Percentiles rank a stretch among this genome's conserved stretches.
Evolutionary conservation across 2,888 invertebrate species (phyloP).

Genomic region (Nephrotoma guestfalica): DNA sequence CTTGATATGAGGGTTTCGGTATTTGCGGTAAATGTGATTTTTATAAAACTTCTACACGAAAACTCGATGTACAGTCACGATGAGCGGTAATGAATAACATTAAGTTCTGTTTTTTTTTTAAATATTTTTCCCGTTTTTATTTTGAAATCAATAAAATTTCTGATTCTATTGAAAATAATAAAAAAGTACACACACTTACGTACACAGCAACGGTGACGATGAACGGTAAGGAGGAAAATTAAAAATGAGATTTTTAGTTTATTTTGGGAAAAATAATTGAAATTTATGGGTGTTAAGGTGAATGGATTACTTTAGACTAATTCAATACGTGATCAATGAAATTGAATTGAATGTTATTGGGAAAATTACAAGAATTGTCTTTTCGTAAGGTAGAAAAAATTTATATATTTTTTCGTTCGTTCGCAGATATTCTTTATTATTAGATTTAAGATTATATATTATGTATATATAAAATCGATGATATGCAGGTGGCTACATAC

Average conservation of each 20-base stretch:
- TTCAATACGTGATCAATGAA: background rate
- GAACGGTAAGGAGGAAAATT: background rate
- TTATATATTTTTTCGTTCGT: background rate
- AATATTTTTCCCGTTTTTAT: background rate
- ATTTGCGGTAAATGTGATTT: background rate
- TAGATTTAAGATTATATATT: background rate
- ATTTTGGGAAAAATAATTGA: slow-evolving; percentile 7
- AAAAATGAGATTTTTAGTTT: background rate
- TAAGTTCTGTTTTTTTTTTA: background rate
- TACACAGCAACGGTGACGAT: background rate
- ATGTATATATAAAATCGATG: background rate
- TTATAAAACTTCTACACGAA: background rate
- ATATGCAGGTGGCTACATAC: background rate
- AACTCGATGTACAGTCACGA: background rate
- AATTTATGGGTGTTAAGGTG: slow-evolving; percentile 1
- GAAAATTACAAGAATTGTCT: background rate
- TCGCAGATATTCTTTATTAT: background rate
- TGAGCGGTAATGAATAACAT: background rate
- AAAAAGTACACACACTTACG: background rate
- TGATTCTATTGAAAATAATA: background rate
- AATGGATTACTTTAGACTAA: background rate
- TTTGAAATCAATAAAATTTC: background rate
- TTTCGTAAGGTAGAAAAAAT: background rate
- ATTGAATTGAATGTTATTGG: background rate
- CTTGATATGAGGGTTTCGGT: background rate